Percentiles rank a stretch among this genome's conserved stretches.
These are phyloP conservation scores for Calosoma granatense DNA, from an alignment of 1,140 invertebrate genomes.

Conservation along the genomic window DNA sequence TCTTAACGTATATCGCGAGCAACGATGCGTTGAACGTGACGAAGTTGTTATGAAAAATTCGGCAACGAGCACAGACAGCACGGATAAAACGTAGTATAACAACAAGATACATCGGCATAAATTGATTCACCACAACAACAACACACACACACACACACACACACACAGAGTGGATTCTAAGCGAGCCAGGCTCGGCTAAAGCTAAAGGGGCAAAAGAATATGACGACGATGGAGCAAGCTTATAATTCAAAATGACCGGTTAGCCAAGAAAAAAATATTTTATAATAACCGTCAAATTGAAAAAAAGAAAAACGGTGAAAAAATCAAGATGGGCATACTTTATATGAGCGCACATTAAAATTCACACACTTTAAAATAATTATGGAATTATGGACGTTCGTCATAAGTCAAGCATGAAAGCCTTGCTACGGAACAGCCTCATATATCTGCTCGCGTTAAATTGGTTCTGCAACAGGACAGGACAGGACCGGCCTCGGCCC, in stretches of 20 bases:
- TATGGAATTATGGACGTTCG: slow-evolving; percentile 3
- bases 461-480: slow-evolving; percentile 1
- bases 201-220: no score
- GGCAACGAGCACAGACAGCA: no score
- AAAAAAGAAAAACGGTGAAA: background rate
- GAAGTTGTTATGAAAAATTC: no score
- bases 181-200: no score
- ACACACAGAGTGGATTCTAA: no score
- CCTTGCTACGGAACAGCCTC: background rate
- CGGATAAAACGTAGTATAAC: no score
- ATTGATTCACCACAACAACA: no score
- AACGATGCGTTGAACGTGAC: no score
- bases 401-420: slow-evolving; percentile 7
- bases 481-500: background rate
- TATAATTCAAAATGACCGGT: slow-evolving; percentile 3
- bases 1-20: no score
- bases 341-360: background rate
- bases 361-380: slow-evolving; percentile 9
- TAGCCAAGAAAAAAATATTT: background rate
- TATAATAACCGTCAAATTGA: slow-evolving; percentile 8
- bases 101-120: no score
- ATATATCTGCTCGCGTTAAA: background rate
- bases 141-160: no score
- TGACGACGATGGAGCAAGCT: background rate
- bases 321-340: background rate